These are phyloP conservation scores for Melipona quadrifasciata DNA, from an alignment of 1,140 invertebrate genomes.

Conservation along the genomic window DNA sequence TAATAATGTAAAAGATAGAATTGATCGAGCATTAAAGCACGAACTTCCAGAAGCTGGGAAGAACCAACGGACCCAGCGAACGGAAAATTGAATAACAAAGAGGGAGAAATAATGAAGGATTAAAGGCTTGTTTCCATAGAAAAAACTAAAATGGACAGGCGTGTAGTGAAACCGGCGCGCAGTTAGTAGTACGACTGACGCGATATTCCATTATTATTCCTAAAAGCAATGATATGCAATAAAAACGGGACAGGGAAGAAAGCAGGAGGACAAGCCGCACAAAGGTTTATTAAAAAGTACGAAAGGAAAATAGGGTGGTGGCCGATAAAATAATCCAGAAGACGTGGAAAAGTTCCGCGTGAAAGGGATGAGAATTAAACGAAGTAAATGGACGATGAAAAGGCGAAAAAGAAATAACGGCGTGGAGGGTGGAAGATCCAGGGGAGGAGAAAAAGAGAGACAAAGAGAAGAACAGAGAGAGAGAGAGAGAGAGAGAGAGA, in stretches of 20 bases:
- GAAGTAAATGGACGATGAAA: neutral
- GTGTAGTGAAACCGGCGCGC: neutral
- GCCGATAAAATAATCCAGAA: constrained; percentile 1
- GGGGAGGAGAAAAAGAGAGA: neutral
- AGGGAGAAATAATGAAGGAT: neutral
- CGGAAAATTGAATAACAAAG: neutral
- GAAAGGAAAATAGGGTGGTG: neutral
- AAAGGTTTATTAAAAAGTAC: neutral
- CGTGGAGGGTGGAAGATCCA: neutral
- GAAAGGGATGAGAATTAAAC: neutral
- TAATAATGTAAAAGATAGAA: too few species aligned
- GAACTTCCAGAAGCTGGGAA: too few species aligned
- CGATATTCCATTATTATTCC: neutral
- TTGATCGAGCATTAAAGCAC: too few species aligned
- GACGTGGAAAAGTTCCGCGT: neutral
- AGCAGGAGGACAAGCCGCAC: neutral
- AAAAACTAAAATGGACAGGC: too few species aligned
- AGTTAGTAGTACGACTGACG: neutral
- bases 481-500: neutral
- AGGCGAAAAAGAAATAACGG: neutral
- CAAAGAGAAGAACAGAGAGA: neutral
- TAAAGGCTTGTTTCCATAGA: neutral
- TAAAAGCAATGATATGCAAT: neutral
- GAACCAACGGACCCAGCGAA: too few species aligned
- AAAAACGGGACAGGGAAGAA: neutral